Conservation (phyloP, 2,888 invertebrate species). For the Tinea semifulvella region DNA sequence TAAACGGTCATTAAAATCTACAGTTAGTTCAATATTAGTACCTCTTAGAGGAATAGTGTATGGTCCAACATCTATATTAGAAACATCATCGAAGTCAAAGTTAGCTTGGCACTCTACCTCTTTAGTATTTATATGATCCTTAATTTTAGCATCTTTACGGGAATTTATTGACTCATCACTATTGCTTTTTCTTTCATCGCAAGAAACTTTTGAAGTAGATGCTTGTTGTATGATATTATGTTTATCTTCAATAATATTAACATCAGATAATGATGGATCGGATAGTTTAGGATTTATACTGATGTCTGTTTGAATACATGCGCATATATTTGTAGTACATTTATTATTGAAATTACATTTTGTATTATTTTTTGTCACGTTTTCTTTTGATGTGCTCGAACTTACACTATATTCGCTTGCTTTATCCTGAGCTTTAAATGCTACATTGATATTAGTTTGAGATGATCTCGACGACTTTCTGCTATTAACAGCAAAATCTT, state of each 20-base stretch:
- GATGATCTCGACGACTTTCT: constrained; percentile 38
- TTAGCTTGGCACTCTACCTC: not conserved
- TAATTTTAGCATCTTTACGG: not conserved
- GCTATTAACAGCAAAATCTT: not conserved
- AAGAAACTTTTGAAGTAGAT: not conserved
- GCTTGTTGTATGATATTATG: not conserved
- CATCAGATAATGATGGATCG: constrained; percentile 45
- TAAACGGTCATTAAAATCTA: constrained; percentile 27
- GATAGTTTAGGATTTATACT: constrained; percentile 50
- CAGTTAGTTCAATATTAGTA: constrained; percentile 52
- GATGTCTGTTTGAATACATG: constrained; percentile 52
- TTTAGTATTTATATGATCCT: not conserved
- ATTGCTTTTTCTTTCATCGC: not conserved
- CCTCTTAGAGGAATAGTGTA: constrained; percentile 48
- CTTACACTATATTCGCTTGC: constrained; percentile 23
- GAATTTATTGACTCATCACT: not conserved
- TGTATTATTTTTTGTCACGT: not conserved
- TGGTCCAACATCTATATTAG: constrained; percentile 28
- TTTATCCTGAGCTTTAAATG: constrained; percentile 21
- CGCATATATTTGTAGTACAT: constrained; percentile 23
- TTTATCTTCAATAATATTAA: constrained; percentile 34
- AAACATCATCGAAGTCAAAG: too few relatives aligned
- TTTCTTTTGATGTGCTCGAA: constrained; percentile 21
- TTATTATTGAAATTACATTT: not conserved
- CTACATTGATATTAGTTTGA: constrained; percentile 35